phyloP scores from a whole-genome alignment of 2,888 invertebrate genomes.

The Drosophila barbarae region DNA sequence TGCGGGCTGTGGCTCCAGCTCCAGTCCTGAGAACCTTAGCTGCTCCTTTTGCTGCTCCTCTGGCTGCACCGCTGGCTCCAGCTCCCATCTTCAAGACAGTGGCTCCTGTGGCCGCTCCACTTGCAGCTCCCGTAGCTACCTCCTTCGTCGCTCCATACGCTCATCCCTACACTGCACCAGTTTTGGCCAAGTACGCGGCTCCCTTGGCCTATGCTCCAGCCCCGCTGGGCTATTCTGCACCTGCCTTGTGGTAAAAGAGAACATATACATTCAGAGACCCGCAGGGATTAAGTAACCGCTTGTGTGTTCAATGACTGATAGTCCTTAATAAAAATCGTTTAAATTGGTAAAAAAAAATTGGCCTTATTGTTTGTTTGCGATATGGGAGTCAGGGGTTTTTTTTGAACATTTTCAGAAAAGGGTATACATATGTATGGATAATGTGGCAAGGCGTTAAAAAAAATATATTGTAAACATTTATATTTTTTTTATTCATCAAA shows the following conservation, averaged over 20 bases:
- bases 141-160: slow-evolving; percentile 38
- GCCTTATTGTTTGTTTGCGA: slow-evolving; percentile 43
- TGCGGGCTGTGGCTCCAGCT: slow-evolving; percentile 31
- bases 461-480: background rate
- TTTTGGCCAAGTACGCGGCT: slow-evolving; percentile 50
- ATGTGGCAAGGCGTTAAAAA: too few relatives aligned
- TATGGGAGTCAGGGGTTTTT: background rate
- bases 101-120: slow-evolving; percentile 37
- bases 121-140: slow-evolving; percentile 37
- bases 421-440: background rate
- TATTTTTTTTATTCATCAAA: background rate
- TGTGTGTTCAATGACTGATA: slow-evolving; percentile 61
- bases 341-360: slow-evolving; percentile 36
- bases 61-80: slow-evolving; percentile 29
- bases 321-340: slow-evolving; percentile 65
- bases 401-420: background rate
- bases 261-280: background rate
- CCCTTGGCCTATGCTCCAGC: slow-evolving; percentile 56
- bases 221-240: slow-evolving; percentile 56
- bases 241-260: slow-evolving; percentile 54
- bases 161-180: slow-evolving; percentile 48
- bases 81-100: slow-evolving; percentile 26
- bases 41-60: slow-evolving; percentile 31
- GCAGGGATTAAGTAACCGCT: slow-evolving; percentile 42
- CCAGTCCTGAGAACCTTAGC: slow-evolving; percentile 31